These are phyloP conservation scores for Tridacna gigas DNA, from an alignment of 2,888 invertebrate species.

Conservation along the genomic window DNA sequence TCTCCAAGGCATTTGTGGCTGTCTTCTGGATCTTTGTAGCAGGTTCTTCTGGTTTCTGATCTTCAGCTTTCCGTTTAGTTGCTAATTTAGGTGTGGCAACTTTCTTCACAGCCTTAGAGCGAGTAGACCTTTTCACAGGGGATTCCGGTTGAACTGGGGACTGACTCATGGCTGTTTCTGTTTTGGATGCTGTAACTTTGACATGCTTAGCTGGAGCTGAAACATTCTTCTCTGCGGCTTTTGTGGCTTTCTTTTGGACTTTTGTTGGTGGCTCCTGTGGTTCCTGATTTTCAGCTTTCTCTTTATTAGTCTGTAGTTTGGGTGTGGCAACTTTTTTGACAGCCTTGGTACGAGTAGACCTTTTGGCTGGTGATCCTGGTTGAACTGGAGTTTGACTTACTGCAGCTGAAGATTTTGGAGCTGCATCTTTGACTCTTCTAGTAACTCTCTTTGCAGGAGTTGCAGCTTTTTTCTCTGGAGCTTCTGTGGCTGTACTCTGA, in stretches of 20 bases:
- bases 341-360: slow-evolving; percentile 13
- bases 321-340: slow-evolving; percentile 7
- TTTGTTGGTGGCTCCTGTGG: neutral
- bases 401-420: neutral
- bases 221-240: neutral
- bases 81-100: slow-evolving; percentile 8
- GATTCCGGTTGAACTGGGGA: neutral
- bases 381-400: neutral
- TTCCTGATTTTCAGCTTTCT: neutral
- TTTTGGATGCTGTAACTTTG: slow-evolving; percentile 2
- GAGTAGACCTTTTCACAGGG: neutral
- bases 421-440: neutral
- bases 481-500: neutral
- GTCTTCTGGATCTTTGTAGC: neutral
- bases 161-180: neutral
- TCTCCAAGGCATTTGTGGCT: neutral
- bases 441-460: neutral
- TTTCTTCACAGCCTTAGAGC: neutral
- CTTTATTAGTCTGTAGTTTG: neutral
- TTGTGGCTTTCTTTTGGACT: neutral
- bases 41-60: neutral
- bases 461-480: neutral
- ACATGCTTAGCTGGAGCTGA: slow-evolving; percentile 14
- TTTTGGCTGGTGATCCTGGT: neutral
- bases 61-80: neutral